Evolutionary conservation across 2,888 invertebrate species (phyloP), one percentile per base, ranked within the genome.

Genomic region (Hyposoter didymator): DNA sequence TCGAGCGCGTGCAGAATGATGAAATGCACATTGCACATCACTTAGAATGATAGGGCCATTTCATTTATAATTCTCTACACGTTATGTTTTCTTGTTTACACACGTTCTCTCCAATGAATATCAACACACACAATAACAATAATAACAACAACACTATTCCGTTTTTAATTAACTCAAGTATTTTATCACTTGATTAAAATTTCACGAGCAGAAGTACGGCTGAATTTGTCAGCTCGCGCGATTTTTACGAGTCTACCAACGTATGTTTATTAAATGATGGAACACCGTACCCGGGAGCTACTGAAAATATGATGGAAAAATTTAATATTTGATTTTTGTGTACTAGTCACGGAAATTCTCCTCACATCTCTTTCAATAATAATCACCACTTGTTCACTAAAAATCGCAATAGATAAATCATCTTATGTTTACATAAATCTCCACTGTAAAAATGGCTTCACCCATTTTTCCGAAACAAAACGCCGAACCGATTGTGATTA

Each of bases 51-150:
- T 82, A 52, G 69, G 55, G 69, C 62, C 22, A 82, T 78, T 78
- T 85, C 47, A 85, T 85, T 85, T 52, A 69, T 52, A 22, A 74
- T 64, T 82, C 59, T 62, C 45, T n/a, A 22, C 73, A 52, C 52
- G 22, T 39, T 78, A 69, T 78, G 22, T 64, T 73, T 74, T 69
- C 73, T 78, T 70, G 74, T 78, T 82, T 74, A 62, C 72, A 78
- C 35, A 22, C 17, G 35, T 73, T 32, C 32, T 59, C 59, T 6
- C 55, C 52, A 32, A 78, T 52, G 49, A 78, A 78, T 82, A 74
- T 22, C 17, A 82, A 17, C 78, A 45, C 52, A 10, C 74, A 35
- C 69, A 78, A 78, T 82, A 62, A 49, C 43, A 81, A 72, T 70
- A 69, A 59, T 28, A 59, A 59, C 28, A 28, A 59, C 28, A 59